These are phyloP conservation scores for Euplexia lucipara DNA, from an alignment of 2,888 invertebrate species.

Conservation along the genomic window DNA sequence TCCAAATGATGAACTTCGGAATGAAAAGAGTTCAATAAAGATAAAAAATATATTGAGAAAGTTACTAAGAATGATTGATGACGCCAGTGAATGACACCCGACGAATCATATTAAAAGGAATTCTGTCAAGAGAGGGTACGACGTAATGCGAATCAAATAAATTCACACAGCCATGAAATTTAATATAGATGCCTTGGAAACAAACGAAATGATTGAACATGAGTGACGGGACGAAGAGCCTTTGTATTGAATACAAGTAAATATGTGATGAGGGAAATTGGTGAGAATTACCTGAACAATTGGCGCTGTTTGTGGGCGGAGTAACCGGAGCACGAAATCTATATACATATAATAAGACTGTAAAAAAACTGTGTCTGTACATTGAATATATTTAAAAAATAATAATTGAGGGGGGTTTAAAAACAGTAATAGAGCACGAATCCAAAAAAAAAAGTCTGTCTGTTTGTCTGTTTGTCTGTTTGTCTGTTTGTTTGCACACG, in stretches of 20 bases:
- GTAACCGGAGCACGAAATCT: constrained; percentile 10
- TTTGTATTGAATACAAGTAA: constrained; percentile 35
- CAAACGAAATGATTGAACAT: constrained; percentile 57
- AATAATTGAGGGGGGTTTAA: too few species aligned
- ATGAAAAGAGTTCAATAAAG: constrained; percentile 62
- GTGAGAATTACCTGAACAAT: constrained; percentile 29
- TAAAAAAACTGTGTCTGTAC: too few species aligned
- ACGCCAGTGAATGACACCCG: constrained; percentile 52
- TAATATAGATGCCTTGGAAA: constrained; percentile 57
- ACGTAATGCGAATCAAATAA: constrained; percentile 64
- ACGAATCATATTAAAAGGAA: constrained; percentile 61
- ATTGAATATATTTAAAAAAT: too few species aligned
- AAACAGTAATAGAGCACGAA: too few species aligned
- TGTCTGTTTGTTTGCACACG: too few species aligned
- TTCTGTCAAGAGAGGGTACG: constrained; percentile 31
- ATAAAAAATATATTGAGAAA: constrained; percentile 64
- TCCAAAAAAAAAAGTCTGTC: too few species aligned
- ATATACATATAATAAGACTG: too few species aligned
- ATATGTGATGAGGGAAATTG: constrained; percentile 22
- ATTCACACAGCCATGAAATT: constrained; percentile 64
- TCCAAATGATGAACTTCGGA: constrained; percentile 60
- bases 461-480: too few species aligned
- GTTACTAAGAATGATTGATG: constrained; percentile 63
- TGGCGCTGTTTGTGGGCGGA: constrained; percentile 1
- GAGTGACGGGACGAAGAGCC: constrained; percentile 41